phyloP scores from a whole-genome alignment of 2,113 vertebrate species.

The Lophochroa leadbeateri region DNA sequence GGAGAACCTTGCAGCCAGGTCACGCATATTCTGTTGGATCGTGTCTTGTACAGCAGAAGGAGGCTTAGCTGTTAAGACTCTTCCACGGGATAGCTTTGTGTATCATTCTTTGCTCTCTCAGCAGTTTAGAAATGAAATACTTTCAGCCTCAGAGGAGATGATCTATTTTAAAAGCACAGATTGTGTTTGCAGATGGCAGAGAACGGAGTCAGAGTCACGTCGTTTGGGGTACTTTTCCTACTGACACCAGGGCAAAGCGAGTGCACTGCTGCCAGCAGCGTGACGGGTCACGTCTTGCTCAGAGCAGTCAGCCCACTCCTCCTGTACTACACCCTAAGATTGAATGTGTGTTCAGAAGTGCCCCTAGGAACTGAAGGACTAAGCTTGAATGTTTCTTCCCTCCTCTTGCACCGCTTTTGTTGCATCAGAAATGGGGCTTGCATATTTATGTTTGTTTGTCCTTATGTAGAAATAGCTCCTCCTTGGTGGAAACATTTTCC shows the following conservation, averaged over 20 bases:
- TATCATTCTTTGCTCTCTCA: constrained; percentile 13
- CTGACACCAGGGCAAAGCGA: not conserved
- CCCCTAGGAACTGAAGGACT: not conserved
- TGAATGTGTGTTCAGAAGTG: not conserved
- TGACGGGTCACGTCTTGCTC: not conserved
- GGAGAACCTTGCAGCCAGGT: not conserved
- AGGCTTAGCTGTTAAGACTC: constrained; percentile 50
- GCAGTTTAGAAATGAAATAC: constrained; percentile 43
- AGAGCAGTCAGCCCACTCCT: not conserved
- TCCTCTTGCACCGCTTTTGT: not conserved
- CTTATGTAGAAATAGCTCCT: not conserved
- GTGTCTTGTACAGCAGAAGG: not conserved
- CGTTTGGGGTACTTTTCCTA: not conserved
- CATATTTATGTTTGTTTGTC: not conserved
- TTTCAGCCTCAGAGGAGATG: not conserved
- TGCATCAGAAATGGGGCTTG: not conserved
- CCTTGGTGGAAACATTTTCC: not conserved
- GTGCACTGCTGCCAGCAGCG: rapidly evolving
- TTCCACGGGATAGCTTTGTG: not conserved
- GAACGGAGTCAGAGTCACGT: not conserved
- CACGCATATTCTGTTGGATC: not conserved
- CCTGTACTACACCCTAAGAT: not conserved
- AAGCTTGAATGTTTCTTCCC: not conserved
- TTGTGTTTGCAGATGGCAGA: not conserved
- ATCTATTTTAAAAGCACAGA: constrained; percentile 41